phyloP scores from a whole-genome alignment of 2,797 vertebrate genomes.

The Streptopelia turtur region DNA sequence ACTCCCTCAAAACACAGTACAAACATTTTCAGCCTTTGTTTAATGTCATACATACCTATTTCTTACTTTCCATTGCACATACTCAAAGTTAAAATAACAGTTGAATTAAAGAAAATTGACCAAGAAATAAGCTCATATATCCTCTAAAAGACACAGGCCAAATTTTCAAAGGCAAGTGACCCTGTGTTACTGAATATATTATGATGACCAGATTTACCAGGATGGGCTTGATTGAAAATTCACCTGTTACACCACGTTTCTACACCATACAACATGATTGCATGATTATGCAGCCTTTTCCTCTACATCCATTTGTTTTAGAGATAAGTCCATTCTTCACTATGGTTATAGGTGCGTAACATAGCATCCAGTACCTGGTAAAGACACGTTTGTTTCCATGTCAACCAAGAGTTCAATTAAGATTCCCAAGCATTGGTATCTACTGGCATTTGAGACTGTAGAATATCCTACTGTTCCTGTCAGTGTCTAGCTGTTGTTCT shows the following conservation, averaged over 20 bases:
- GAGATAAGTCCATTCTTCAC: neutral
- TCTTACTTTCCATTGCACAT: neutral
- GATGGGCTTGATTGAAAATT: neutral
- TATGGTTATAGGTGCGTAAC: neutral
- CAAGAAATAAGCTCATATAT: neutral
- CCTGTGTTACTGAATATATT: neutral
- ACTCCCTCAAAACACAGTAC: neutral
- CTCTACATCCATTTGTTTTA: neutral
- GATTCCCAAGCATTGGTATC: fast-evolving
- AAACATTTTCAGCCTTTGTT: constrained; percentile 14
- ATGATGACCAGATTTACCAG: neutral
- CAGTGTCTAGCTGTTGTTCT: neutral
- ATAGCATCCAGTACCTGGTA: neutral
- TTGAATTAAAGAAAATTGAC: neutral
- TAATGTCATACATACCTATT: neutral
- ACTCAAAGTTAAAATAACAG: neutral
- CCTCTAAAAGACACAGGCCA: neutral
- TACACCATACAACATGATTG: neutral
- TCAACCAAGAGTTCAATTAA: neutral
- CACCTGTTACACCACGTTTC: neutral
- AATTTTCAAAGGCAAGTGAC: neutral
- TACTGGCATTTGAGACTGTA: neutral
- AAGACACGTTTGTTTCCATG: neutral
- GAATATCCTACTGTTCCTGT: neutral
- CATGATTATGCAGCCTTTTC: neutral